Base-by-base conservation (phyloP, 2,113 vertebrate species). In the Gambusia holbrooki region DNA sequence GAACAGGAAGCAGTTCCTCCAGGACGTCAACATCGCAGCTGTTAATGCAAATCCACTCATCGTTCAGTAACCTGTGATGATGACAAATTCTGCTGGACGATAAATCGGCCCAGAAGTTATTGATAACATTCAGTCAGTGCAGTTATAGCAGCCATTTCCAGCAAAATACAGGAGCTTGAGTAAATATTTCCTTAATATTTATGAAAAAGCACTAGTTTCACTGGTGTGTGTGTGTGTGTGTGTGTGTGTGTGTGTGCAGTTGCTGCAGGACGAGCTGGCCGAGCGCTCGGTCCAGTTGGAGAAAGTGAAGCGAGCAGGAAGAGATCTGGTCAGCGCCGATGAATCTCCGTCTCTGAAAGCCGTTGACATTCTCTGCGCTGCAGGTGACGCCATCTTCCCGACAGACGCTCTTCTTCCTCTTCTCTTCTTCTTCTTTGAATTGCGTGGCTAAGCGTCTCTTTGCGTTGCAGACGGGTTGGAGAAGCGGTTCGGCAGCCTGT, bases 221-320 rank as follows among this genome's bases (percentile, higher is more conserved):
- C 12, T 15, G 40, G 10, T 30, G 5, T 27, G 17, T 37, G 28
- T n/a, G 0, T 78, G 5, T 71, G 13, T 71, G 32, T 42, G 62
- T 30, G 5, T 32, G 17, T 37, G 19, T n/a, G 0, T 78, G 6
- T 71, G 13, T 71, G 30, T 48, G 62, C 84, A 99, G 98, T 90
- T 95, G 71, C 88, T 99, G 77, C 97, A 99, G 84, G 96, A 96
- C 42, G 96, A 97, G 76, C 88, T 99, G 76, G 96, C 96, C 3
- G 97, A 98, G 82, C 96, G 96, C 62, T 96, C 96, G 5, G 94
- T 97, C 71, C 96, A 94, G n/a, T 92, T 99, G 91, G 96, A 99
- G 90, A 98, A 96, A 87, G 96, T 98, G n/a, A 96, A 95, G 91
- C 95, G 97, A 85, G 94, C 96, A 1, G 93, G 95, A 71, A 88